A percentile compares a stretch with the other conserved stretches of the same genome.
These are phyloP conservation scores for Lamellibrachia luymesi DNA, from an alignment of 1,140 invertebrate genomes.

Conservation along the genomic window DNA sequence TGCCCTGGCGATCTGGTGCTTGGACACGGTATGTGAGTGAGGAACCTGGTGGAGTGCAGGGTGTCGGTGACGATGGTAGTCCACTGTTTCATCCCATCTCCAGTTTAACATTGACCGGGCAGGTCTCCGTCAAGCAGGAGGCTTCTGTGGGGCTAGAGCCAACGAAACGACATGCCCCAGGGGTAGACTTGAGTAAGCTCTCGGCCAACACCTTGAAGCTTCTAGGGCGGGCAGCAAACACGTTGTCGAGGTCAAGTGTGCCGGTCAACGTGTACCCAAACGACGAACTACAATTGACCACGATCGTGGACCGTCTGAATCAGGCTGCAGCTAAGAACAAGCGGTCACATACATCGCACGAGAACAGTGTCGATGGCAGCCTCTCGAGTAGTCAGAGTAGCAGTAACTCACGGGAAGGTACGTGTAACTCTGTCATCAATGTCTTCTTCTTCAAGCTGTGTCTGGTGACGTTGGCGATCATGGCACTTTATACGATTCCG, in stretches of 20 bases:
- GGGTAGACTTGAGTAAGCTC: background rate
- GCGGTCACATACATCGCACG: background rate
- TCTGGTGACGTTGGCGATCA: no score
- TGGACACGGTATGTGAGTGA: background rate
- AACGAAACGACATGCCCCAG: background rate
- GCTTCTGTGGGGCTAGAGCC: background rate
- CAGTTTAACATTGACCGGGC: no score
- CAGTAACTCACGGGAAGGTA: background rate
- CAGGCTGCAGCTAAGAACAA: slow-evolving; percentile 41
- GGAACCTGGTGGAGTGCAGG: background rate
- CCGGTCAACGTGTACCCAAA: slow-evolving; percentile 1
- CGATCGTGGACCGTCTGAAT: slow-evolving; percentile 48
- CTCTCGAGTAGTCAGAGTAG: background rate
- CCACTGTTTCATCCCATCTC: background rate
- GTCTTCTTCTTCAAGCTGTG: no score
- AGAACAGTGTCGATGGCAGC: slow-evolving; percentile 3
- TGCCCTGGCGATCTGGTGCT: background rate
- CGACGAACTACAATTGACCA: slow-evolving; percentile 38
- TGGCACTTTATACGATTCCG: no score
- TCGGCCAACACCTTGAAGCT: slow-evolving; percentile 46
- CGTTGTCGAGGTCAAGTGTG: background rate
- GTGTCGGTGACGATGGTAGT: background rate
- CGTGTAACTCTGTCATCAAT: background rate
- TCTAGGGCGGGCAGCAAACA: slow-evolving; percentile 28
- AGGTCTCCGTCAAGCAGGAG: background rate